These are phyloP conservation scores for Probosciger aterrimus DNA, from an alignment of 2,113 vertebrate species.

Conservation along the genomic window DNA sequence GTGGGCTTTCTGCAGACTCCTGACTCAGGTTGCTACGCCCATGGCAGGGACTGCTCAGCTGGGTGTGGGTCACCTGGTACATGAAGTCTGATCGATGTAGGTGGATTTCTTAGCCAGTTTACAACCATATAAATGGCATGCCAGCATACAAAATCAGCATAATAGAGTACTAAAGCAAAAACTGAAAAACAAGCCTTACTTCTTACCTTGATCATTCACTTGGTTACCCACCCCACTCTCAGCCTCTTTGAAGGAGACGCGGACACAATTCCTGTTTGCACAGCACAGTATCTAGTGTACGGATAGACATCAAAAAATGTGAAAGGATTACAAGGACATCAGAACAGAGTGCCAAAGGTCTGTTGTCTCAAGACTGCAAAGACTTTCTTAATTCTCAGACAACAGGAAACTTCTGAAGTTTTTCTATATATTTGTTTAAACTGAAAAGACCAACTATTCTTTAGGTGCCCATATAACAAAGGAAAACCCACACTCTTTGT, in stretches of 20 bases:
- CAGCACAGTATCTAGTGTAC: not conserved
- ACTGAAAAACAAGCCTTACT: not conserved
- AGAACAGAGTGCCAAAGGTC: not conserved
- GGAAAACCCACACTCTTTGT: not conserved
- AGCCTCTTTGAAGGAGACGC: not conserved
- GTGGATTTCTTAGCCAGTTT: not conserved
- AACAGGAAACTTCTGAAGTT: not conserved
- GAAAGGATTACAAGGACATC: not conserved
- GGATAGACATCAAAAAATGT: not conserved
- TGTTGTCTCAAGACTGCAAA: not conserved
- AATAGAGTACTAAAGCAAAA: not conserved
- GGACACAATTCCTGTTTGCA: not conserved
- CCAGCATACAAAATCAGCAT: not conserved
- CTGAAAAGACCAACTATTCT: not conserved
- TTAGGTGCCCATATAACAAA: not conserved
- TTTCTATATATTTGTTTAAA: conserved; percentile 50
- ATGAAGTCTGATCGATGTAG: not conserved
- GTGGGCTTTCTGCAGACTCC: not conserved
- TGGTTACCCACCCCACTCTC: not conserved
- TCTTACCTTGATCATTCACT: not conserved
- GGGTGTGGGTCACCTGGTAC: not conserved
- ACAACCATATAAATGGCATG: not conserved
- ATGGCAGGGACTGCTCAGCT: not conserved
- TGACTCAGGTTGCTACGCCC: not conserved
- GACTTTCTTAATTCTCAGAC: not conserved